Evolutionary conservation across 2,888 invertebrate species (phyloP), one percentile per base, ranked within the genome.

Genomic region (Bugulina stolonifera): DNA sequence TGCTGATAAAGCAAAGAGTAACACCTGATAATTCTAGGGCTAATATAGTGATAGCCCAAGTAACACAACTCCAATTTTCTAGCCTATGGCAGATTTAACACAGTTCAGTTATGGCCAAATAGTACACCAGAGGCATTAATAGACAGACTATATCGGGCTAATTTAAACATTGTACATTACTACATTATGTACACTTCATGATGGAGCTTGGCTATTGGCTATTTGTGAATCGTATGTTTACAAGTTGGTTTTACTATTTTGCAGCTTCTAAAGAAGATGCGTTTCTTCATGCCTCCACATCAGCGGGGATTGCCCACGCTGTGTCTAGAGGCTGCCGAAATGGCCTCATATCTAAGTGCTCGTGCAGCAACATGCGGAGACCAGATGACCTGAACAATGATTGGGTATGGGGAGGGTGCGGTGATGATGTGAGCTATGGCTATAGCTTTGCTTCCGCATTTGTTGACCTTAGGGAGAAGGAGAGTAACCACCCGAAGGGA

Each of bases 341-440:
- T 81, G 96, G 96, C 0, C 89, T 92, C 75, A 88, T 96, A 72
- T 88, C 91, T 1, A 93, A 92, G 72, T 97, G 97, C 81, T 93
- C 93, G 34, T 97, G 97, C 84, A 92, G 93, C 71, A 88, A 91
- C 27, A 91, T 92, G 70, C 87, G 89, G 1, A 86, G 95, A 69
- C 96, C 96, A 3, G 89, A 89, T 77, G 91, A 92, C 81, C 87
- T 96, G 73, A 91, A 92, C 78, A 88, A 89, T 72, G 94, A 96
- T 81, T 98, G 95, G 95, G 91, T 93, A 69, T 98, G 98, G 98
- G 95, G 95, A 35, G 98, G 98, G 32, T 98, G 96, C 80, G 97
- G 96, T 0, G 97, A 98, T 84, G 94, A 99, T 86, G 89, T 96
- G 73, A 93, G 95, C 84, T 96, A 95, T 84, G 82, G 81, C 72